Conservation (phyloP, 2,888 invertebrate genomes). For the Callinectes sapidus region DNA sequence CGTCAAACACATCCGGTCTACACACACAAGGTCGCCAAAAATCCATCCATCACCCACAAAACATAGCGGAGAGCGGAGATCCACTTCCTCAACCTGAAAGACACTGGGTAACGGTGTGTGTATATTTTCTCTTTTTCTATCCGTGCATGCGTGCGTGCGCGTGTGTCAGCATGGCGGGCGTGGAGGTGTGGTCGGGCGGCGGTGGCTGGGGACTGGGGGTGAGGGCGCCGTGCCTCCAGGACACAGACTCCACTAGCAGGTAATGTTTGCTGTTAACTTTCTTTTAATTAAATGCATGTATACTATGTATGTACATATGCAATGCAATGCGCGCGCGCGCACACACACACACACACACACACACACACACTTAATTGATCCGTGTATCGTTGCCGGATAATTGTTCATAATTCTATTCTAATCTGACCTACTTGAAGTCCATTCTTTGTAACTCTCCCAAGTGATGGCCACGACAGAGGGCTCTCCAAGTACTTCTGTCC, state of each 20-base stretch:
- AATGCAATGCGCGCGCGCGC: not conserved
- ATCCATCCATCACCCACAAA: not conserved
- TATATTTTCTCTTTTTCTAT: not conserved
- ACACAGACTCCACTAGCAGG: conserved; percentile 17
- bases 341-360: not conserved
- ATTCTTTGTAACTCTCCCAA: no score
- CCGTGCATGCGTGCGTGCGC: not conserved
- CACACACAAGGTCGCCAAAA: conserved; percentile 30
- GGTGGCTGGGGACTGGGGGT: not conserved
- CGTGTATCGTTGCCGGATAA: not conserved
- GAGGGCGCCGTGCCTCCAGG: not conserved
- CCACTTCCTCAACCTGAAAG: not conserved
- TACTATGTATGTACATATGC: not conserved
- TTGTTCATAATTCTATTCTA: not conserved
- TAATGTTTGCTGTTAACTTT: not conserved
- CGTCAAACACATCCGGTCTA: not conserved
- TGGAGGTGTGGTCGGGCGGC: conserved; percentile 40
- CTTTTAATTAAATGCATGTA: not conserved
- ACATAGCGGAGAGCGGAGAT: not conserved
- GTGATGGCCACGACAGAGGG: no score
- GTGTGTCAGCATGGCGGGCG: not conserved
- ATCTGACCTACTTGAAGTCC: no score
- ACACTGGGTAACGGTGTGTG: conserved; percentile 7
- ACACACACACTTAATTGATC: not conserved
- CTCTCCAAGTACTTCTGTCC: no score